A percentile compares a stretch with the other conserved stretches of the same genome.
Evolutionary conservation across 2,797 vertebrate genomes (phyloP).

Genomic region (Mormyrops boulengeri): DNA sequence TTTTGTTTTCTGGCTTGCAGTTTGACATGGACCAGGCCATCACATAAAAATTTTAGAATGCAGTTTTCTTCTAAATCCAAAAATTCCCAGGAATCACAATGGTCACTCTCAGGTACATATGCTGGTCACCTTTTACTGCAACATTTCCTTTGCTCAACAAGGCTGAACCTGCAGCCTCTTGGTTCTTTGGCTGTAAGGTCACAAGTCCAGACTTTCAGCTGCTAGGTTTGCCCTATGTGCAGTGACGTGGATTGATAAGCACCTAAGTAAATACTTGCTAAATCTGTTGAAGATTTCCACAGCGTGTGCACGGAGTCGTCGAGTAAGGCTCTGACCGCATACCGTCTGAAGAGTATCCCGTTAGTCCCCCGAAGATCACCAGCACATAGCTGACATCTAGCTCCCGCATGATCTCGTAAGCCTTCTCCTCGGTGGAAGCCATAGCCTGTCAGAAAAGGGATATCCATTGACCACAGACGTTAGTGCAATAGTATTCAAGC

Average conservation of each 20-base stretch:
- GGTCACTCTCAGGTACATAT: background rate
- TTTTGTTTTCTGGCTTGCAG: background rate
- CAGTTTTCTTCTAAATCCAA: background rate
- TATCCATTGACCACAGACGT: background rate
- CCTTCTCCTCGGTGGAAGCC: conserved; percentile 94
- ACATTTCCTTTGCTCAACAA: background rate
- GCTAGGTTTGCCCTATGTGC: background rate
- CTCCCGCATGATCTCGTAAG: conserved; percentile 98
- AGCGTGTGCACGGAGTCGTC: background rate
- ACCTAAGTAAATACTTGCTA: background rate
- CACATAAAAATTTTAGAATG: background rate
- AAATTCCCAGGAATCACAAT: background rate
- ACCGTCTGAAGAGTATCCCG: conserved; percentile 93
- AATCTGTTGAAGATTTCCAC: background rate
- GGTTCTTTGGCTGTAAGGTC: background rate
- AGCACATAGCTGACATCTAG: conserved; percentile 95
- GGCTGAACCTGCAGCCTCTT: background rate
- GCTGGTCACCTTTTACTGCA: background rate
- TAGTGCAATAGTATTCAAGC: background rate
- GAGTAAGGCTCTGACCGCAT: conserved; percentile 19
- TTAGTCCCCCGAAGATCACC: conserved; percentile 96
- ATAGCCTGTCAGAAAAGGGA: conserved; percentile 70
- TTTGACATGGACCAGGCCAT: background rate
- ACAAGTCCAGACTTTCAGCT: background rate
- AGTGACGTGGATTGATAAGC: background rate